Percentiles rank a stretch among this genome's conserved stretches.
Conservation (phyloP, 2,797 vertebrate genomes). For the Hapalemur alaotrensis region DNA sequence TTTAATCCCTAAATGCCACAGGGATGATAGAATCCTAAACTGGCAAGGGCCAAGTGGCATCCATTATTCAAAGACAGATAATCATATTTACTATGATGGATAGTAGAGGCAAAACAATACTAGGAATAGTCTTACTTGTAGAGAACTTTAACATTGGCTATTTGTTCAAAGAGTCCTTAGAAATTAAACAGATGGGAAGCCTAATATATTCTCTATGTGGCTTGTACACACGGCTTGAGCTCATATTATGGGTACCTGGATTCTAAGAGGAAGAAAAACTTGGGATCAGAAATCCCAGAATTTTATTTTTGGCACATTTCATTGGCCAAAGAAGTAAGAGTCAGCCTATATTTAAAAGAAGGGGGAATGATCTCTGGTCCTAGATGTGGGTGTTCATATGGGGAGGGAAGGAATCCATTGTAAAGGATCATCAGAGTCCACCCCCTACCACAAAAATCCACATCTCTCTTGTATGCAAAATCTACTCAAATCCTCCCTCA, state of each 20-base stretch:
- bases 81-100: not conserved
- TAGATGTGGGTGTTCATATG: not conserved
- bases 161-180: not conserved
- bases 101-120: not conserved
- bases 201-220: not conserved
- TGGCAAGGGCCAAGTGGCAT: not conserved
- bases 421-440: not conserved
- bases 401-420: not conserved
- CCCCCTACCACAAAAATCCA: not conserved
- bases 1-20: not conserved
- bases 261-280: not conserved
- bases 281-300: not conserved
- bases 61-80: not conserved
- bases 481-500: not conserved
- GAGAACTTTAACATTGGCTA: not conserved
- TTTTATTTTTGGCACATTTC: not conserved
- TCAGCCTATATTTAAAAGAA: not conserved
- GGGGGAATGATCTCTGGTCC: not conserved
- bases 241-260: not conserved
- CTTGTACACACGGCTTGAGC: not conserved
- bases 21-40: not conserved
- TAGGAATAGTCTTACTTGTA: not conserved
- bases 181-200: not conserved
- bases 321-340: not conserved
- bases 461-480: not conserved